Percentiles rank a stretch among this genome's conserved stretches.
Conservation (phyloP, 2,113 vertebrate genomes). For the Pterophyllum scalare region DNA sequence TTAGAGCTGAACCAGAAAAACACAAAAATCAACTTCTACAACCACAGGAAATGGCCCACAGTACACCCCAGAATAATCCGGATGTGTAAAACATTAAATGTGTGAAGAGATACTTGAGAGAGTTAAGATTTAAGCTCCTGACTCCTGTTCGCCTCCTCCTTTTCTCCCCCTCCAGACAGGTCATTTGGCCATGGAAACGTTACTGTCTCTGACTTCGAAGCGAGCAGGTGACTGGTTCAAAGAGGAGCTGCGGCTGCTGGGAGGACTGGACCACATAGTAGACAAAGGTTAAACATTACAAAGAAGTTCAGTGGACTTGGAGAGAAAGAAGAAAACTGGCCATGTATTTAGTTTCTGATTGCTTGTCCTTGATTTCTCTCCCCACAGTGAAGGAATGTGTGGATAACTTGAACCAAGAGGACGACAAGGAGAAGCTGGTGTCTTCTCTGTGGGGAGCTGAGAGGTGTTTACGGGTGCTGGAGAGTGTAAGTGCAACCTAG, state of each 20-base stretch:
- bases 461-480: conserved; percentile 95
- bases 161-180: conserved; percentile 84
- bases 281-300: conserved; percentile 88
- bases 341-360: neutral
- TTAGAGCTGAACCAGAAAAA: neutral
- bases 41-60: accelerated
- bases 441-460: conserved; percentile 96
- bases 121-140: neutral
- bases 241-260: conserved; percentile 95
- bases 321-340: accelerated
- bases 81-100: neutral
- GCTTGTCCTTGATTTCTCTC: neutral
- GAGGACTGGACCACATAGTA: conserved; percentile 98
- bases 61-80: neutral
- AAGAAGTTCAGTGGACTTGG: too few species aligned
- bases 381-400: conserved; percentile 95
- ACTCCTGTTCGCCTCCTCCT: neutral
- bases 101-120: neutral
- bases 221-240: conserved; percentile 99
- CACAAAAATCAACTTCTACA: neutral
- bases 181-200: conserved; percentile 97
- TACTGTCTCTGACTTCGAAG: conserved; percentile 95
- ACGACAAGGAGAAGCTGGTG: conserved; percentile 93
- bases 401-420: conserved; percentile 89
- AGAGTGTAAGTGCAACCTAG: conserved; percentile 88